These are phyloP conservation scores for Acleris laterana DNA, from an alignment of 2,888 invertebrate genomes.

Conservation along the genomic window DNA sequence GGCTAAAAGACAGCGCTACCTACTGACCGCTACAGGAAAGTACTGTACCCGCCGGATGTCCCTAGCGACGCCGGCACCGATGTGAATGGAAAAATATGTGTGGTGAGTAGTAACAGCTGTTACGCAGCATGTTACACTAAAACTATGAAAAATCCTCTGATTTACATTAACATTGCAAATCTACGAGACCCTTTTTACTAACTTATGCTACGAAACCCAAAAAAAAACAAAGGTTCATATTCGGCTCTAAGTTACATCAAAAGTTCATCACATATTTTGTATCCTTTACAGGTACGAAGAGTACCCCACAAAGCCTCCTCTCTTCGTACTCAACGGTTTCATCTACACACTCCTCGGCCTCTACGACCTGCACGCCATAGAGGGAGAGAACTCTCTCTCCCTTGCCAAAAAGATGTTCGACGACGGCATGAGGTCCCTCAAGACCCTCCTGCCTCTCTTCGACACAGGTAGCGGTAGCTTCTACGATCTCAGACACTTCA, in stretches of 20 bases:
- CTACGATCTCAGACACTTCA: constrained; percentile 97
- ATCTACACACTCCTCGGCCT: constrained; percentile 98
- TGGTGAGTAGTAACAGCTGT: constrained; percentile 87
- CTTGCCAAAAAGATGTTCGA: constrained; percentile 91
- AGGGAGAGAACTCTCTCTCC: constrained; percentile 87
- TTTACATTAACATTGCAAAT: too few species aligned
- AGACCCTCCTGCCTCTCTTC: constrained; percentile 93
- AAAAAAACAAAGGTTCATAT: too few species aligned
- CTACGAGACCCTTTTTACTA: too few species aligned
- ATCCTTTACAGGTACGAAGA: constrained; percentile 93
- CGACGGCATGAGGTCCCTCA: constrained; percentile 94
- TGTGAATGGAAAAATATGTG: too few species aligned
- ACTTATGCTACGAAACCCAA: too few species aligned
- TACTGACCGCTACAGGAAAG: too few species aligned
- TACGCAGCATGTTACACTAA: too few species aligned
- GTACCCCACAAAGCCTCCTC: constrained; percentile 97
- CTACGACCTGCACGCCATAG: constrained; percentile 95
- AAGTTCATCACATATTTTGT: neutral
- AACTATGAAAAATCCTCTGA: too few species aligned
- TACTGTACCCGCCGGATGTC: too few species aligned
- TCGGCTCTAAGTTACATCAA: too few species aligned
- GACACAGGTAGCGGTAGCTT: constrained; percentile 98
- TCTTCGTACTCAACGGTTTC: constrained; percentile 99
- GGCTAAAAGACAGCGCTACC: too few species aligned
- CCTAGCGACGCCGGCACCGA: too few species aligned